These are phyloP conservation scores for Tetramorium bicarinatum DNA, from an alignment of 2,888 invertebrate species.

Conservation along the genomic window DNA sequence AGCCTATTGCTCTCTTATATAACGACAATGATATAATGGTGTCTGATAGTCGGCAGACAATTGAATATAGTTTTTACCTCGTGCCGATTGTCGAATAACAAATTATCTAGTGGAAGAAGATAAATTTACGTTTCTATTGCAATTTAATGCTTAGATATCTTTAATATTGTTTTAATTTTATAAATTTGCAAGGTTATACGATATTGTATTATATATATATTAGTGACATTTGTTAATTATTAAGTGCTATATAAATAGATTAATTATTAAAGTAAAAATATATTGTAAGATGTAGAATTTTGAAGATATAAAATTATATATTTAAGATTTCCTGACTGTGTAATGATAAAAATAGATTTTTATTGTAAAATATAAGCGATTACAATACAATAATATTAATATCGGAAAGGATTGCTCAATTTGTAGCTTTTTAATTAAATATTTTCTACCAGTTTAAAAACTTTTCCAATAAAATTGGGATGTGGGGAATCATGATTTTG, in stretches of 20 bases:
- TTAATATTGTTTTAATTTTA: neutral
- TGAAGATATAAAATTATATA: neutral
- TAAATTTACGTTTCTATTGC: neutral
- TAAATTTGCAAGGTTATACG: neutral
- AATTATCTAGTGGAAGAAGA: constrained; percentile 15
- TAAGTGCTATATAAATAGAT: neutral
- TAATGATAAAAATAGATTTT: neutral
- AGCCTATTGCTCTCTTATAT: constrained; percentile 78
- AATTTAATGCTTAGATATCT: neutral
- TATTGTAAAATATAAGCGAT: neutral
- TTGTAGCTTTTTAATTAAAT: neutral
- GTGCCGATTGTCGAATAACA: constrained; percentile 28
- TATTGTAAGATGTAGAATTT: neutral
- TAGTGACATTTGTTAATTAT: neutral
- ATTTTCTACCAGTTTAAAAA: neutral
- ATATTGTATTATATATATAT: neutral
- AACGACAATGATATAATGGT: constrained; percentile 66
- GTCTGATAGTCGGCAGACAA: constrained; percentile 43
- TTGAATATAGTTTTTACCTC: neutral
- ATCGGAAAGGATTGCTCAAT: neutral
- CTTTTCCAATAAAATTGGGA: neutral
- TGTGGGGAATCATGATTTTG: neutral
- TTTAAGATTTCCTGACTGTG: neutral
- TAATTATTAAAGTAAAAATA: neutral
- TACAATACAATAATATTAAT: neutral